Percentiles rank a stretch among this genome's conserved stretches.
phyloP scores from a whole-genome alignment of 2,888 invertebrate genomes.

The Calameuta filiformis region DNA sequence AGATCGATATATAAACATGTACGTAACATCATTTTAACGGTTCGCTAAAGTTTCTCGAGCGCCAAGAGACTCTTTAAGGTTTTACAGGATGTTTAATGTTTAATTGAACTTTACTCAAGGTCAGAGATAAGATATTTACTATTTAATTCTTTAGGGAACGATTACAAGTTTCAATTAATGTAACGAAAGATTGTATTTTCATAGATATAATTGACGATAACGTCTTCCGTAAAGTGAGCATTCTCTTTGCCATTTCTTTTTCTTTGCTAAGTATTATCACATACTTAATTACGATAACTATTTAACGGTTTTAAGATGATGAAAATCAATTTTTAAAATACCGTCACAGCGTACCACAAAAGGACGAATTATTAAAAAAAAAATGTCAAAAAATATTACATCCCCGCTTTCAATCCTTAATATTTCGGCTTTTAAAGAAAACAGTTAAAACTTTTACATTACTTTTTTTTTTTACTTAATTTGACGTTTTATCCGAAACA shows the following conservation, averaged over 20 bases:
- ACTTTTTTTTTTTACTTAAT: not conserved
- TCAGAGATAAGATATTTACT: not conserved
- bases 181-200: not conserved
- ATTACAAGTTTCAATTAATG: not conserved
- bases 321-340: not conserved
- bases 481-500: not conserved
- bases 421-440: not conserved
- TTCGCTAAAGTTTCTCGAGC: not conserved
- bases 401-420: not conserved
- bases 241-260: not conserved
- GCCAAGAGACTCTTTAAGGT: not conserved
- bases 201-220: not conserved
- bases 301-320: not conserved
- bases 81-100: not conserved
- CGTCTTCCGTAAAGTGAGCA: not conserved
- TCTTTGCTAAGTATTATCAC: not conserved
- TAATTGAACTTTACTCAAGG: not conserved
- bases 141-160: not conserved
- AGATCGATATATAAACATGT: not conserved
- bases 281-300: not conserved
- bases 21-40: not conserved
- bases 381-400: not conserved
- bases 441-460: not conserved
- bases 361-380: not conserved
- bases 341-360: not conserved